Percentiles rank a stretch among this genome's conserved stretches.
Conservation (phyloP, 2,113 vertebrate genomes). For the Xiphophorus couchianus region DNA sequence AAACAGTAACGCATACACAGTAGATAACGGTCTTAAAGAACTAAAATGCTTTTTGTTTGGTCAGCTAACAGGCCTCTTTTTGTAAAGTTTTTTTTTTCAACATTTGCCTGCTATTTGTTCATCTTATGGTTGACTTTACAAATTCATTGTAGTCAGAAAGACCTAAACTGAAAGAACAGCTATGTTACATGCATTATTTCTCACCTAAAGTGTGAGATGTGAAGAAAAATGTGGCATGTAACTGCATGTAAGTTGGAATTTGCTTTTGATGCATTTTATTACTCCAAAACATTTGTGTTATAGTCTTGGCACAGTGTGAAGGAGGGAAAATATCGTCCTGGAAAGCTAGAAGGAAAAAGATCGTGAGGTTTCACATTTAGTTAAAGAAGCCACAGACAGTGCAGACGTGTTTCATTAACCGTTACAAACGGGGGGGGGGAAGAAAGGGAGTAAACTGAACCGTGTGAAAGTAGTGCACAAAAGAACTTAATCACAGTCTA, state of each 20-base stretch:
- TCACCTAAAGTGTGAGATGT: conserved; percentile 21
- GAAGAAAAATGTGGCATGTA: conserved; percentile 19
- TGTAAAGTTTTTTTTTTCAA: not conserved
- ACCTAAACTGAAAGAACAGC: not conserved
- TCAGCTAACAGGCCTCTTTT: not conserved
- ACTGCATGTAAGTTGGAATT: conserved; percentile 28
- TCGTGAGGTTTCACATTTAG: conserved; percentile 42
- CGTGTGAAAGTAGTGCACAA: conserved; percentile 13
- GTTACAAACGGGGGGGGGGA: not conserved
- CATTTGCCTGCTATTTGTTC: not conserved
- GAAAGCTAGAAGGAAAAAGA: conserved; percentile 48
- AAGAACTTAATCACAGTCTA: conserved; percentile 2
- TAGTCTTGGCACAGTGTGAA: conserved; percentile 53
- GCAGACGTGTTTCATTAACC: not conserved
- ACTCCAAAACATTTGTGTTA: not conserved
- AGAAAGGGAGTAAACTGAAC: not conserved
- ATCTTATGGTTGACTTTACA: no score
- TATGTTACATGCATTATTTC: no score
- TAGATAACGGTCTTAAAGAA: no score
- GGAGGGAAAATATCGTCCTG: conserved; percentile 28
- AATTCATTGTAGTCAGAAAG: not conserved
- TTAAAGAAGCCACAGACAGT: conserved; percentile 10
- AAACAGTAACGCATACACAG: no score
- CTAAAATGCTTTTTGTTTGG: no score
- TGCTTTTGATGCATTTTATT: conserved; percentile 2